Percentiles rank a stretch among this genome's conserved stretches.
phyloP scores from a whole-genome alignment of 2,797 vertebrate genomes.

The Tragelaphus oryx region DNA sequence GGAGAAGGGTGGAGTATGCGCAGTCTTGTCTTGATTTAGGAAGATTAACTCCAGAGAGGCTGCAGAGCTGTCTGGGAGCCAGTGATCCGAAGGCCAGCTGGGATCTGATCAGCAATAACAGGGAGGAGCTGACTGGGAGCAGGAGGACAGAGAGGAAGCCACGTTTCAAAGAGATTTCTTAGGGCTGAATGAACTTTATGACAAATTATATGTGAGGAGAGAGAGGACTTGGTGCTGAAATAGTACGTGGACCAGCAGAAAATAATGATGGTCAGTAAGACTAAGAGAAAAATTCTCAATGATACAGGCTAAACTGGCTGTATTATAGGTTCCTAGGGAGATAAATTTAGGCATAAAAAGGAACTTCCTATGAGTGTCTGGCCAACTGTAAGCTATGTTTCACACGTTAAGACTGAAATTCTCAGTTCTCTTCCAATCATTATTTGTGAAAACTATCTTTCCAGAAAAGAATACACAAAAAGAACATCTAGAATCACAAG shows the following conservation, averaged over 20 bases:
- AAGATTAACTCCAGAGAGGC: neutral
- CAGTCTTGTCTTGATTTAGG: neutral
- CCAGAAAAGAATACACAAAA: neutral
- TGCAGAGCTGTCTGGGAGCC: neutral
- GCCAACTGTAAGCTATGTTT: neutral
- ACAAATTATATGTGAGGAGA: neutral
- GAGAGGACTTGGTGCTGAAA: neutral
- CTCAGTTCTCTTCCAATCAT: neutral
- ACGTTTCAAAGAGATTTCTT: neutral
- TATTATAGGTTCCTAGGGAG: neutral
- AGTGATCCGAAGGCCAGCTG: neutral
- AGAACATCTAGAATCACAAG: neutral
- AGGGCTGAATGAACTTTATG: neutral
- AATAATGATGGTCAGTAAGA: neutral
- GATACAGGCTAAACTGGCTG: neutral
- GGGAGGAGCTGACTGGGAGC: neutral
- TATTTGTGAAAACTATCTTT: neutral
- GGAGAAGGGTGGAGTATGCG: neutral
- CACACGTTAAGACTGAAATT: neutral
- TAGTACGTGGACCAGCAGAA: neutral
- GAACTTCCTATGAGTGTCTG: neutral
- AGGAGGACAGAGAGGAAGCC: neutral
- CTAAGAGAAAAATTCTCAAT: neutral
- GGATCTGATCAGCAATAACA: neutral
- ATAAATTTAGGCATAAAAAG: neutral